A percentile compares a stretch with the other conserved stretches of the same genome.
phyloP scores from a whole-genome alignment of 2,888 invertebrate species.

The Celastrina argiolus region DNA sequence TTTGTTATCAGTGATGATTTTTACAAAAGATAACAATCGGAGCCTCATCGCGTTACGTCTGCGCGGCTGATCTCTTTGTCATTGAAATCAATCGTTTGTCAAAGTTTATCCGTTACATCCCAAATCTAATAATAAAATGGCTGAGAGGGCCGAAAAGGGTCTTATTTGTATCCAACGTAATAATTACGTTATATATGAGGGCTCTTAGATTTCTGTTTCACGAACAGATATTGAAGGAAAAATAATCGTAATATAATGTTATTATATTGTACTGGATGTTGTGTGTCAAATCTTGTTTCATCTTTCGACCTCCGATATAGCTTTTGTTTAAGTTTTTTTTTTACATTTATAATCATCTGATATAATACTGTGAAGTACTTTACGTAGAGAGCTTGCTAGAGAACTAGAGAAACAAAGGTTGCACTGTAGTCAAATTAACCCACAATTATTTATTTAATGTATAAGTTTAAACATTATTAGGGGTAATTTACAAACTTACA shows the following conservation, averaged over 20 bases:
- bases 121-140: conserved; percentile 59
- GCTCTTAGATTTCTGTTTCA: not conserved
- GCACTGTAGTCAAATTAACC: too few species aligned
- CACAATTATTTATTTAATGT: too few species aligned
- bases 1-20: not conserved
- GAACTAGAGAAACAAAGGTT: too few species aligned
- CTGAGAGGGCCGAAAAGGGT: conserved; percentile 41
- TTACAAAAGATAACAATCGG: conserved; percentile 44
- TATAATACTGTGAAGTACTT: too few species aligned
- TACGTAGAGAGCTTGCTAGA: too few species aligned
- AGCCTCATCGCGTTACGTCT: conserved; percentile 65
- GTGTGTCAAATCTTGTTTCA: not conserved
- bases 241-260: not conserved
- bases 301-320: too few species aligned
- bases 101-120: conserved; percentile 60
- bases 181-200: conserved; percentile 17
- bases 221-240: not conserved
- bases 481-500: too few species aligned
- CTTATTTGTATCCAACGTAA: conserved; percentile 17
- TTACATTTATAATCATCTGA: too few species aligned
- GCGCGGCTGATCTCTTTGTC: conserved; percentile 57
- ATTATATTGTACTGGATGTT: not conserved
- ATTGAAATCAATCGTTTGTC: conserved; percentile 61
- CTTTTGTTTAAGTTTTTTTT: too few species aligned
- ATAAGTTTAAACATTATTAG: too few species aligned